Evolutionary conservation across 2,797 vertebrate species (phyloP), one percentile per base, ranked within the genome.

Genomic region (Siniperca obscura): DNA sequence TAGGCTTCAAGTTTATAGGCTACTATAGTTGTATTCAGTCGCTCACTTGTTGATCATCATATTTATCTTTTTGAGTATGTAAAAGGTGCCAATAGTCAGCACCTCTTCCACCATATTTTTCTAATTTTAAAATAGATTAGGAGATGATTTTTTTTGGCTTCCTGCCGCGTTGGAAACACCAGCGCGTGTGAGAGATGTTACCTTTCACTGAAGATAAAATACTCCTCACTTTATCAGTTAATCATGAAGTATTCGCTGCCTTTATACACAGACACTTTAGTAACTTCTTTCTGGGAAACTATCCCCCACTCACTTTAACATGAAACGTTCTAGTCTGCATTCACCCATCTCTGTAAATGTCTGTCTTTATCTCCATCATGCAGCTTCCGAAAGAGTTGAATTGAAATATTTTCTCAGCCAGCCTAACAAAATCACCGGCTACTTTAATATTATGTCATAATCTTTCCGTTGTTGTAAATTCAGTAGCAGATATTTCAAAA

Each of bases 251-350:
- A 19, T 25, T 40, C 36, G 36, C 55, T 76, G 30, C 17, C 38
- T 78, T 82, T 46, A 50, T 53, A n/a, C 8, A 34, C 13, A 55
- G 9, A 36, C 5, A 44, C 13, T 57, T 76, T 68, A 64, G 38
- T 60, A 42, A 46, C 3, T n/a, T 30, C 0, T 56, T 36, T 68
- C 17, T 27, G 11, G 21, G 13, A 17, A 12, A 65, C 8, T 40
- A n/a, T 59, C 25, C 9, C 4, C 1, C 13, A 40, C 38, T 64
- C 7, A 44, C 17, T 68, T 34, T 11, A 2, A 70, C 70, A 60
- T 55, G 1, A 50, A 70, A 65, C 14, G 0, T 2, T 36, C 3
- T 2, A 25, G 12, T 60, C 40, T 57, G 7, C 46, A 59, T 30
- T 69, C 57, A 71, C 9, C 34, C 50, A 9, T 34, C 11, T 0